Conservation (phyloP, 2,113 vertebrate genomes). For the Coptodon rendalli region DNA sequence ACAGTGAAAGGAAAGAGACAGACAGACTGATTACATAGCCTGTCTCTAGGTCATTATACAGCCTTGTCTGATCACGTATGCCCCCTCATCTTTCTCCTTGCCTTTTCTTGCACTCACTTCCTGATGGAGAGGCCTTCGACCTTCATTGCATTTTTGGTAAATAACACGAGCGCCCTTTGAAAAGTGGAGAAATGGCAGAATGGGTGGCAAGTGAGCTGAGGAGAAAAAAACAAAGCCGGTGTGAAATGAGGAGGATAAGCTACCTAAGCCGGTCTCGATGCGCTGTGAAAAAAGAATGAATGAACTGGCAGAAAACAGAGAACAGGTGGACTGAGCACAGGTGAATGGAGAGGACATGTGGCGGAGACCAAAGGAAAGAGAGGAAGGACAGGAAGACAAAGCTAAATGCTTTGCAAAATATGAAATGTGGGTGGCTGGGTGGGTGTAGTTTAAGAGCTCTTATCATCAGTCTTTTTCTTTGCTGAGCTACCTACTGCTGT, state of each 20-base stretch:
- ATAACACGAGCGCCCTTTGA: constrained; percentile 23
- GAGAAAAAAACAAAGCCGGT: not conserved
- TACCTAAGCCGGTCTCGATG: not conserved
- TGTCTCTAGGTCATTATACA: constrained; percentile 34
- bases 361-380: not conserved
- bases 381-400: not conserved
- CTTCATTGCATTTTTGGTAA: constrained; percentile 32
- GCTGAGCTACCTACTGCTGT: not conserved
- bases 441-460: not conserved
- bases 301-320: not conserved
- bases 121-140: not conserved
- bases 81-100: not conserved
- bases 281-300: not conserved
- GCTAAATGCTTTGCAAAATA: not conserved
- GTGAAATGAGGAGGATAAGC: not conserved
- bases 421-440: not conserved
- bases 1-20: constrained; percentile 6
- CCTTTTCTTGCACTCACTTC: not conserved
- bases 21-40: constrained; percentile 35
- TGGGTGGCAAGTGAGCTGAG: not conserved
- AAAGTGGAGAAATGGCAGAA: constrained; percentile 9
- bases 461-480: not conserved
- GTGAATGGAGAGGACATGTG: not conserved
- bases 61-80: constrained; percentile 21
- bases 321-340: not conserved